phyloP scores from a whole-genome alignment of 92 coral and sea anemone genomes.

The Micromussa lordhowensis region DNA sequence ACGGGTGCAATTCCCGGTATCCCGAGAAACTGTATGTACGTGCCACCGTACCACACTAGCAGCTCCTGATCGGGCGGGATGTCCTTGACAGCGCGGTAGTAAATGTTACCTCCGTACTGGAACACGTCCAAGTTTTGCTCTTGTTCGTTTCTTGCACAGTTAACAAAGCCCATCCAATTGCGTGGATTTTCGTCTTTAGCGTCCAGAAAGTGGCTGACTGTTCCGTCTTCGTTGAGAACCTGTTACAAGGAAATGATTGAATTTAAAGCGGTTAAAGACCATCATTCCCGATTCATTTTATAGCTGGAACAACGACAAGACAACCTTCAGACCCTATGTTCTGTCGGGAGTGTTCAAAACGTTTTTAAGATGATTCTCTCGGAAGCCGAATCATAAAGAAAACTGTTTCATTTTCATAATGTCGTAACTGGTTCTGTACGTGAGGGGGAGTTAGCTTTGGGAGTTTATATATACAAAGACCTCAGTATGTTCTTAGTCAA shows the following conservation, averaged over 20 bases:
- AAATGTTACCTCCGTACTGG: slow-evolving; percentile 93
- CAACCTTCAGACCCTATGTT: not conserved
- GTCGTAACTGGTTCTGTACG: not conserved
- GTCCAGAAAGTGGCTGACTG: slow-evolving; percentile 97
- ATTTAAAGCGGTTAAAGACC: not conserved
- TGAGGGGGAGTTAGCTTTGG: not conserved
- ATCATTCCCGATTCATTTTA: not conserved
- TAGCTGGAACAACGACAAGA: not conserved
- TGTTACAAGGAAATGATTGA: slow-evolving; percentile 10
- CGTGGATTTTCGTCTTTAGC: slow-evolving; percentile 99
- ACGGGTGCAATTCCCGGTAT: slow-evolving; percentile 99
- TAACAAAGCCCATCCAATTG: slow-evolving; percentile 99
- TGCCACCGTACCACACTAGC: slow-evolving; percentile 97
- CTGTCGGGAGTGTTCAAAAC: not conserved
- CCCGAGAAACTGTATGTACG: slow-evolving; percentile 93
- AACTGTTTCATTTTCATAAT: not conserved
- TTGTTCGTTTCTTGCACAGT: slow-evolving; percentile 99
- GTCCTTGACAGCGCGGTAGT: slow-evolving; percentile 96
- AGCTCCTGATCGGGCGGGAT: slow-evolving; percentile 98
- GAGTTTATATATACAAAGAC: slow-evolving; percentile 3
- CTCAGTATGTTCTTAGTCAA: slow-evolving; percentile 13
- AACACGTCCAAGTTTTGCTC: slow-evolving; percentile 97
- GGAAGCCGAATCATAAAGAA: not conserved
- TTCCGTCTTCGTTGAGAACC: slow-evolving; percentile 98
- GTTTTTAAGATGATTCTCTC: not conserved